Percentiles rank a stretch among this genome's conserved stretches.
Evolutionary conservation across 2,113 vertebrate species (phyloP).

Genomic region (rabbit (Oryctolagus cuniculus)): DNA sequence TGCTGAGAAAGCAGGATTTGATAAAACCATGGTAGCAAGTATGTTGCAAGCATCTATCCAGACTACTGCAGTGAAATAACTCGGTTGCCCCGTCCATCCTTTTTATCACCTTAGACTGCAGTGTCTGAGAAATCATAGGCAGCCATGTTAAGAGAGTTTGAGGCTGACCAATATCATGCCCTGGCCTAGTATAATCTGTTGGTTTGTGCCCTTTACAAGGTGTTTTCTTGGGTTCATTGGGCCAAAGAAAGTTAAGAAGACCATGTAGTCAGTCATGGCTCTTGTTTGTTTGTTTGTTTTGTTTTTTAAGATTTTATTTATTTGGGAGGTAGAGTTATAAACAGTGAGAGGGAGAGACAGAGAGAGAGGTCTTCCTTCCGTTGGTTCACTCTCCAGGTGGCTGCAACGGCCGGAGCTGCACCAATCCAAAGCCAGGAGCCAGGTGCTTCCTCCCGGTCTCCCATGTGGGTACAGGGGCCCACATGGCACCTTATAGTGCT

Average conservation of each 20-base stretch:
- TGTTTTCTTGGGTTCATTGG: neutral
- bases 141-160: neutral
- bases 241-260: conserved; percentile 26
- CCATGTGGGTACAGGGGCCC: too few species aligned
- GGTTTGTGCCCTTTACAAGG: neutral
- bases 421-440: too few species aligned
- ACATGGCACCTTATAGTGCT: too few species aligned
- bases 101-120: neutral
- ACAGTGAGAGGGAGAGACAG: too few species aligned
- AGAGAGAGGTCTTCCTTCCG: too few species aligned
- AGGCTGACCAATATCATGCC: neutral
- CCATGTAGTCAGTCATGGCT: neutral
- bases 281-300: too few species aligned
- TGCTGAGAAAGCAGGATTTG: neutral
- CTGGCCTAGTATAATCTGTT: neutral
- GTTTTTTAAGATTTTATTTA: neutral
- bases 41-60: neutral
- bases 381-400: too few species aligned
- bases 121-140: neutral
- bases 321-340: neutral
- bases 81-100: neutral
- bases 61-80: neutral
- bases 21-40: neutral
- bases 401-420: too few species aligned
- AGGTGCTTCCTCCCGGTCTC: too few species aligned